Percentiles rank a stretch among this genome's conserved stretches.
phyloP scores from a whole-genome alignment of 1,140 invertebrate species.

The Drosophila repletoides region DNA sequence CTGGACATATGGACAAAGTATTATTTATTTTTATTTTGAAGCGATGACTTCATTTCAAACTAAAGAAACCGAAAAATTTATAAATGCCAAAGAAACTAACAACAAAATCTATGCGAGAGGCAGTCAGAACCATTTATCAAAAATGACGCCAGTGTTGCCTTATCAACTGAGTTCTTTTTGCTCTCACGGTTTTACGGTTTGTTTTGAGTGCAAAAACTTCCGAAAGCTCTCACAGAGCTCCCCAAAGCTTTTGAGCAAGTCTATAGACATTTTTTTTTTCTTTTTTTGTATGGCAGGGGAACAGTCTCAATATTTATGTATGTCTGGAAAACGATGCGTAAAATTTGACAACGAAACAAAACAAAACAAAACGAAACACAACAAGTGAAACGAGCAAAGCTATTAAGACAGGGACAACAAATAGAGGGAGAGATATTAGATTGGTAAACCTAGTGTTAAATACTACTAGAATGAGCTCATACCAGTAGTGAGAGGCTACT shows the following conservation, averaged over 20 bases:
- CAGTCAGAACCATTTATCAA: constrained; percentile 67
- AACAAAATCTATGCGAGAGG: constrained; percentile 30
- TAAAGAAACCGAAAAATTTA: constrained; percentile 29
- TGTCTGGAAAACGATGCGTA: constrained; percentile 63
- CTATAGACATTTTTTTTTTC: no score
- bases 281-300: no score
- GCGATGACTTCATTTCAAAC: constrained; percentile 74
- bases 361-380: constrained; percentile 77
- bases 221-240: constrained; percentile 19
- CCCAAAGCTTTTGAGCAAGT: constrained; percentile 28
- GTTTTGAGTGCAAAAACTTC: constrained; percentile 59
- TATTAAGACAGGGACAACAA: neutral
- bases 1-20: neutral
- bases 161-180: constrained; percentile 71
- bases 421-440: neutral
- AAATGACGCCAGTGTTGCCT: constrained; percentile 46
- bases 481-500: neutral
- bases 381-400: constrained; percentile 50
- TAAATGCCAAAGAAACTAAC: constrained; percentile 52
- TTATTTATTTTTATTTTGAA: constrained; percentile 30
- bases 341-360: constrained; percentile 65
- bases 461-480: constrained; percentile 55
- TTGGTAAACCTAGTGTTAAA: constrained; percentile 12
- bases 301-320: constrained; percentile 21
- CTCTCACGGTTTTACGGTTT: constrained; percentile 50